A percentile compares a stretch with the other conserved stretches of the same genome.
These are phyloP conservation scores for Syritta pipiens DNA, from an alignment of 2,888 invertebrate species.

Conservation along the genomic window DNA sequence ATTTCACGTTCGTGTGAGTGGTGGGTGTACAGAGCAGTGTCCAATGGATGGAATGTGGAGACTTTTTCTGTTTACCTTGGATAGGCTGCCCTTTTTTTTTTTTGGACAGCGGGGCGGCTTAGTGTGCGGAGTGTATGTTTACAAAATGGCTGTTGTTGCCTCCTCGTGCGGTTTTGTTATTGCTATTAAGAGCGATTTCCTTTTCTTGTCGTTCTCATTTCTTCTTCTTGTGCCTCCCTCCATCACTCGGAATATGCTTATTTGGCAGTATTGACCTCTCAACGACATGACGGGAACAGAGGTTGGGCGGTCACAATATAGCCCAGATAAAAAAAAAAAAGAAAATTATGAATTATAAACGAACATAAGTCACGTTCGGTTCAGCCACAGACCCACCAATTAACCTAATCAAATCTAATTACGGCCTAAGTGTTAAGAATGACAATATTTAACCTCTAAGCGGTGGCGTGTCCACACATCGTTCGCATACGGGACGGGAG, in stretches of 20 bases:
- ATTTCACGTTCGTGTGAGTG: constrained; percentile 41
- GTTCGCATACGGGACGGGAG: constrained; percentile 43
- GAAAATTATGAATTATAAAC: constrained; percentile 66
- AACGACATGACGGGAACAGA: constrained; percentile 12
- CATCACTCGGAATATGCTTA: constrained; percentile 46
- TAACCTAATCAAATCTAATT: constrained; percentile 72
- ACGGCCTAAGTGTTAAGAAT: constrained; percentile 72
- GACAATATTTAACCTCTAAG: constrained; percentile 73
- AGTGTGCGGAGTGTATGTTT: constrained; percentile 59
- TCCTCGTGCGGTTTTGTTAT: constrained; percentile 61
- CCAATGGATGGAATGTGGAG: constrained; percentile 68
- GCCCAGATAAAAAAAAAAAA: constrained; percentile 65
- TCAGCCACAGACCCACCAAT: constrained; percentile 62
- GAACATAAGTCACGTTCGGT: constrained; percentile 60
- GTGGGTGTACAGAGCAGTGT: constrained; percentile 42
- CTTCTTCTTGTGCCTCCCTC: background rate
- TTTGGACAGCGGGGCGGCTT: constrained; percentile 46
- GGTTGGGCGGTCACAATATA: constrained; percentile 26
- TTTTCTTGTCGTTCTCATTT: constrained; percentile 12
- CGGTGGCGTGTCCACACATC: constrained; percentile 68
- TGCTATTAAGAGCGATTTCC: constrained; percentile 39
- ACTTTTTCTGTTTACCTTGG: constrained; percentile 68
- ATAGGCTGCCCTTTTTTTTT: constrained; percentile 64
- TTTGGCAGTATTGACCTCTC: constrained; percentile 58
- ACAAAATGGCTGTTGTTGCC: constrained; percentile 69